Conservation (phyloP, 1,140 invertebrate species). For the Stenopsyche tienmushanensis region DNA sequence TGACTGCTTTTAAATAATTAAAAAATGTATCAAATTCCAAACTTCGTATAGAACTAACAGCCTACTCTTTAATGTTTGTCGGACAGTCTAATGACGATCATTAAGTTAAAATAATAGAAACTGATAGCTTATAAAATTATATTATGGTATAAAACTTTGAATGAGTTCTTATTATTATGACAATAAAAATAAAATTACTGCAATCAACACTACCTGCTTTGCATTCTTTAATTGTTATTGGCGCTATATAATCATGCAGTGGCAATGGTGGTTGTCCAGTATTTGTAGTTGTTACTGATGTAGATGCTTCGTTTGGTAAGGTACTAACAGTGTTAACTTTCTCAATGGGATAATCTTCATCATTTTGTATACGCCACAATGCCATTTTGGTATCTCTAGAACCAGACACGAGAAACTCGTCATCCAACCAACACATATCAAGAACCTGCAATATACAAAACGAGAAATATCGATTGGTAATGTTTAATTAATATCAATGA, state of each 20-base stretch:
- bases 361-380: conserved; percentile 66
- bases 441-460: conserved; percentile 61
- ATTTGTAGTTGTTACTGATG: not conserved
- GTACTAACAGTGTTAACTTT: conserved; percentile 15
- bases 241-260: conserved; percentile 63
- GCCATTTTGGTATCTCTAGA: conserved; percentile 86
- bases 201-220: conserved; percentile 47
- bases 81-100: no score
- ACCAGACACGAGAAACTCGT: conserved; percentile 91
- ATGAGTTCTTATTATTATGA: no score
- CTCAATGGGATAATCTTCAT: conserved; percentile 36
- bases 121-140: no score
- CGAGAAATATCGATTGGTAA: not conserved
- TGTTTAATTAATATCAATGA: not conserved
- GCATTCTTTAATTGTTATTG: conserved; percentile 76
- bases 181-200: no score
- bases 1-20: not conserved
- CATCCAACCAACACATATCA: conserved; percentile 95
- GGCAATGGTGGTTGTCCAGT: conserved; percentile 43
- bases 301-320: conserved; percentile 3
- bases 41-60: not conserved
- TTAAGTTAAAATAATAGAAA: no score
- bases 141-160: no score
- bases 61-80: no score
- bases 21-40: conserved; percentile 2